Evolutionary conservation across 2,888 invertebrate genomes (phyloP), one percentile per base, ranked within the genome.

Genomic region (Drosophila setosimentum): DNA sequence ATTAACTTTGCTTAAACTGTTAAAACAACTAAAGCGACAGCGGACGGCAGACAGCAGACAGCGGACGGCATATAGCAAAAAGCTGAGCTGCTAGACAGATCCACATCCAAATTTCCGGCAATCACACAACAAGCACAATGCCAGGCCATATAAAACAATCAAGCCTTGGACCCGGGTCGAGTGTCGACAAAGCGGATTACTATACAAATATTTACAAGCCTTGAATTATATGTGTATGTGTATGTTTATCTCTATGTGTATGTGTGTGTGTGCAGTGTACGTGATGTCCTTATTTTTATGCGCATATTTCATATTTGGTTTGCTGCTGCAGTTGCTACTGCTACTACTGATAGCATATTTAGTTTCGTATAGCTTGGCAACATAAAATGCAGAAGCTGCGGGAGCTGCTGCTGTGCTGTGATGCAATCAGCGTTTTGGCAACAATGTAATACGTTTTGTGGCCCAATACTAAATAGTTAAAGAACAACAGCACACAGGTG

Each of bases 1-100:
- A 89, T 89, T 87, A 87, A 83, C 76, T 81, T 78, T 84, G 82
- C 89, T 89, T 82, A 80, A 81, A 82, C 73, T 78, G 85, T 77
- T 78, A 67, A 58, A 81, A 81, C 82, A 82, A 74, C 81, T 62
- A 71, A 64, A 79, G 71, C 73, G 72, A 64, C 74, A 73, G 61
- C 66, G 40, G 68, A 61, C 54, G 53, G 50, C 60, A 59, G 54
- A 58, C 54, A 55, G 27, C 55, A 49, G 69, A 62, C 45, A 24
- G 8, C 64, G 37, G 64, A 68, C 30, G 58, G 42, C 57, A 55
- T 24, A 49, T n/a, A 57, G 35, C 53, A 33, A 16, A 32, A 51
- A 30, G 35, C 55, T 50, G 37, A 32, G 51, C 59, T 58, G 29
- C 30, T 30, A 53, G 24, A 54, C 45, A 59, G 61, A 67, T 32